A percentile compares a stretch with the other conserved stretches of the same genome.
These are phyloP conservation scores for Bubalus kerabau DNA, from an alignment of 2,113 vertebrate genomes.

Conservation along the genomic window DNA sequence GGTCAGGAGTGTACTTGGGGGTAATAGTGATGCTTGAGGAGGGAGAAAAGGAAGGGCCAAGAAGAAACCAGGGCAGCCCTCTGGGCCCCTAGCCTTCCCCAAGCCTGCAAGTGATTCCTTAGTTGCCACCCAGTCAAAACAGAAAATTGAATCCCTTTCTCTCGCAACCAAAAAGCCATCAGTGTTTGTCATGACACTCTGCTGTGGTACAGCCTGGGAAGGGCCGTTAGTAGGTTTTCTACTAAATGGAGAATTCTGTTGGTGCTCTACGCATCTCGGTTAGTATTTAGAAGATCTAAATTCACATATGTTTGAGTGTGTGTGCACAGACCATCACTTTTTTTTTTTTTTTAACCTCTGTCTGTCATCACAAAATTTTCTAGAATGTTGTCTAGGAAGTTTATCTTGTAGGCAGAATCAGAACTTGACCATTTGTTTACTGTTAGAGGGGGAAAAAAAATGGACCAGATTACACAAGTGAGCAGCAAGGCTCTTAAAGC, in stretches of 20 bases:
- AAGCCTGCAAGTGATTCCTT: not conserved
- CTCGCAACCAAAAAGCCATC: not conserved
- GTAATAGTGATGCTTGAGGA: not conserved
- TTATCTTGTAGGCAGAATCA: not conserved
- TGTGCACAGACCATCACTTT: not conserved
- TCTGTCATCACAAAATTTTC: not conserved
- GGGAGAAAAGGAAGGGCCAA: not conserved
- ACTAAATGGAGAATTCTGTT: not conserved
- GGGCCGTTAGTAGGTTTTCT: not conserved
- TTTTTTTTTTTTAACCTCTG: not conserved
- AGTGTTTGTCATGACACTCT: not conserved
- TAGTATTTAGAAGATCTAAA: not conserved
- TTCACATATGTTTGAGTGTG: not conserved
- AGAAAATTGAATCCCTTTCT: not conserved
- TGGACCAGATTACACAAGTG: not conserved
- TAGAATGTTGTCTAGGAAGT: not conserved
- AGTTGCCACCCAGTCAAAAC: not conserved
- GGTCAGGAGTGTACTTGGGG: not conserved
- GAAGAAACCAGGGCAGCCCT: not conserved
- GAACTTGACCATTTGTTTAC: not conserved
- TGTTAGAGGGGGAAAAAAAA: not conserved
- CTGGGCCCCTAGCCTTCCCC: not conserved
- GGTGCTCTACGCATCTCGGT: not conserved
- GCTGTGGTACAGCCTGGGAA: not conserved
- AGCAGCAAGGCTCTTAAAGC: conserved; percentile 51